Base-by-base conservation (phyloP, 1,140 invertebrate species). In the Homarus americanus region DNA sequence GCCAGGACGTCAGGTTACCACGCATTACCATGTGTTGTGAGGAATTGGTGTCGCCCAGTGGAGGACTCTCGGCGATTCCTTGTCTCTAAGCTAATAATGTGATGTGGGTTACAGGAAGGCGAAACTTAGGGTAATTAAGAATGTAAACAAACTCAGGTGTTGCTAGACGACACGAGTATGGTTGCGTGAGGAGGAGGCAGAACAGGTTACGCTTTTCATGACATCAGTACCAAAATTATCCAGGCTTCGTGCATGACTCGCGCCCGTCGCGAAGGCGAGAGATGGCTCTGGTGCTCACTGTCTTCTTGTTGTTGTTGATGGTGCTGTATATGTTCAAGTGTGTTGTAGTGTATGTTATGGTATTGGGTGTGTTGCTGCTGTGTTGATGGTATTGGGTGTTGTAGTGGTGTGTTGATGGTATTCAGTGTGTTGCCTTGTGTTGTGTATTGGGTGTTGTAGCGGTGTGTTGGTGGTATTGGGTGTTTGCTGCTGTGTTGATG, bases 141-240 rank as follows among this genome's bases (percentile, higher is more conserved):
- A 58, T 15, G 53, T 58, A 15, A 58, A 1, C 24, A 20, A 24
- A 24, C 17, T 58, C n/a, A 32, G 7, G 63, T 69, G 63, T 69
- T 69, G n/a, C 63, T 69, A 9, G 2, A 69, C 32, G n/a, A 69
- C 63, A 69, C n/a, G 32, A 32, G 63, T 69, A 24, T 69, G 63
- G 63, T 32, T 32, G 63, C n/a, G n/a, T 69, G 63, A 69, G 7
- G 63, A 28, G n/a, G 63, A 12, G 63, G 63, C 24, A 69, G 63
- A 69, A 69, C 63, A 69, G 63, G 63, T 69, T 69, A 69, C n/a
- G n/a, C 58, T 28, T 69, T 69, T 69, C 63, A 69, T 69, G 63
- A 69, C n/a, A 32, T 69, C 63, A 69, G 63, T 69, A 69, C 63
- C 63, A 69, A 69, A 69, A 69, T 69, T 69, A 69, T 69, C 63